Conservation (phyloP, 2,797 vertebrate species). For the Florisuga fusca region DNA sequence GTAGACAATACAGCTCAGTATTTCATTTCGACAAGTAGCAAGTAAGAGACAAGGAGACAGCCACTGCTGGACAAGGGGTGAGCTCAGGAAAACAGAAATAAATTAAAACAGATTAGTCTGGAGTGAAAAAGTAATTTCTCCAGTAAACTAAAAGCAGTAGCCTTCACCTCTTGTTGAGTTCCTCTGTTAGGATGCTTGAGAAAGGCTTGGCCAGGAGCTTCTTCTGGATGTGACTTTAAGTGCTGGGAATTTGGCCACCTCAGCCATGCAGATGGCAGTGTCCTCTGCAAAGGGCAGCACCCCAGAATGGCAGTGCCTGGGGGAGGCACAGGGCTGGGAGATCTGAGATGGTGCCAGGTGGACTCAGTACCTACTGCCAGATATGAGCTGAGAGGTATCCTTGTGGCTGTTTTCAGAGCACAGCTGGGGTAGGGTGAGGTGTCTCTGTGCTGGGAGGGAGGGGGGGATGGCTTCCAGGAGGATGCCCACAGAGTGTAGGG, state of each 20-base stretch:
- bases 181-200: neutral
- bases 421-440: neutral
- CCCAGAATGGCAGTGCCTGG: neutral
- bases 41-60: constrained; percentile 34
- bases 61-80: constrained; percentile 24
- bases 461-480: neutral
- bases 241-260: neutral
- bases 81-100: constrained; percentile 64
- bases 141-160: constrained; percentile 44
- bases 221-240: neutral
- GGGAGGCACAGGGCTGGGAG: neutral
- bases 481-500: neutral
- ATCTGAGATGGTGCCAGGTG: neutral
- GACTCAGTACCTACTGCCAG: neutral
- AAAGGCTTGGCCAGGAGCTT: neutral
- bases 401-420: neutral
- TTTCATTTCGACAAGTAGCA: constrained; percentile 43
- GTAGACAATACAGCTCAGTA: constrained; percentile 62
- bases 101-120: constrained; percentile 68
- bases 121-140: constrained; percentile 36
- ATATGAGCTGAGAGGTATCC: neutral
- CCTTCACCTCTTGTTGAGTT: neutral
- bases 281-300: neutral
- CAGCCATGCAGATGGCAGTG: neutral
- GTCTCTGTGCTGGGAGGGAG: neutral